phyloP scores from a whole-genome alignment of 2,888 invertebrate genomes.

The Idaea dimidiata region DNA sequence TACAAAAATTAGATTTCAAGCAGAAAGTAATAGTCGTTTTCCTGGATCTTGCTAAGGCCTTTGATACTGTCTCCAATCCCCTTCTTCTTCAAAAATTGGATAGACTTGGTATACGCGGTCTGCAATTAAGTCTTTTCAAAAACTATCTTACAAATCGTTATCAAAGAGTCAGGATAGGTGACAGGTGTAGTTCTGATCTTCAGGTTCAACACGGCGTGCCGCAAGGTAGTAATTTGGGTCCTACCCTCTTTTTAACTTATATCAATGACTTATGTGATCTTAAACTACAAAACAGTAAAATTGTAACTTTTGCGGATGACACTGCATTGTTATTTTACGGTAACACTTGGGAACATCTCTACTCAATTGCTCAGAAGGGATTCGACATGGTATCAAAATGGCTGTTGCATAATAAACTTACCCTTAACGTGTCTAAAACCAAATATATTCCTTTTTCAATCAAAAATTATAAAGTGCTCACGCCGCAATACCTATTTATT shows the following conservation, averaged over 20 bases:
- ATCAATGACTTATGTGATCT: constrained; percentile 4
- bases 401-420: neutral
- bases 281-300: neutral
- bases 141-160: neutral
- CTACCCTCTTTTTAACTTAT: neutral
- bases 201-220: neutral
- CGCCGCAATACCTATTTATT: neutral
- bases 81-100: constrained; percentile 4
- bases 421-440: neutral
- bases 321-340: constrained; percentile 6
- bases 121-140: neutral
- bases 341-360: neutral
- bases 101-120: neutral
- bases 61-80: constrained; percentile 8
- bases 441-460: constrained; percentile 8
- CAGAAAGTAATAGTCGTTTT: constrained; percentile 7
- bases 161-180: neutral
- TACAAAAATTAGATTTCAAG: neutral
- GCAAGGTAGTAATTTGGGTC: neutral
- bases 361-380: neutral
- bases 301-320: constrained; percentile 7
- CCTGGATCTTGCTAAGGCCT: constrained; percentile 11
- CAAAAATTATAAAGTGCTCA: neutral
- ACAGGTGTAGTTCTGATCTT: neutral
- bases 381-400: neutral